These are phyloP conservation scores for Raphicerus campestris DNA, from an alignment of 2,113 vertebrate species.

Conservation along the genomic window DNA sequence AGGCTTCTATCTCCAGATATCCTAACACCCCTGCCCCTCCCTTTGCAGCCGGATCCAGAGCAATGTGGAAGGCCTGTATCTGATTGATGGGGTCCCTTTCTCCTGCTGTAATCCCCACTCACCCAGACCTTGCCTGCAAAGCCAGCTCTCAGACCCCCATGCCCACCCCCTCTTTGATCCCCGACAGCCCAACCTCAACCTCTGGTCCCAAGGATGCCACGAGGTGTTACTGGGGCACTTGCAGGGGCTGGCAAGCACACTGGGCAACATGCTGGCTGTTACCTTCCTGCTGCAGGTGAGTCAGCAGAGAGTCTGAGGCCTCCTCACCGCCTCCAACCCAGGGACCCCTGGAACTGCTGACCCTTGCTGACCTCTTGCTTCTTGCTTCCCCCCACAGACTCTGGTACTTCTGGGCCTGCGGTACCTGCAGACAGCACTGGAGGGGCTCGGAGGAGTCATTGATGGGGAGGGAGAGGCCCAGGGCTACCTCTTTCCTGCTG, in stretches of 20 bases:
- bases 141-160: slow-evolving; percentile 51
- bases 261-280: slow-evolving; percentile 35
- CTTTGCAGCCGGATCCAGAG: slow-evolving; percentile 67
- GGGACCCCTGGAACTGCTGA: neutral
- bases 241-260: neutral
- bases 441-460: slow-evolving; percentile 81
- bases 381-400: slow-evolving; percentile 72
- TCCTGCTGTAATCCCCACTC: slow-evolving; percentile 73
- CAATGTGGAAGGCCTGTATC: slow-evolving; percentile 67
- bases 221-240: slow-evolving; percentile 47
- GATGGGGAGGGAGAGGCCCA: slow-evolving; percentile 84
- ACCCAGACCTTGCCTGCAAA: slow-evolving; percentile 71
- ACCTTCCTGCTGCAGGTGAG: slow-evolving; percentile 70
- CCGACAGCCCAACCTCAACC: slow-evolving; percentile 64
- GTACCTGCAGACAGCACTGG: slow-evolving; percentile 87
- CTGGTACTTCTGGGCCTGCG: slow-evolving; percentile 84
- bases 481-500: slow-evolving; percentile 86
- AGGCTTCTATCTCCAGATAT: neutral
- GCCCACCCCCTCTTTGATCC: slow-evolving; percentile 59
- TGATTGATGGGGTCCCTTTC: slow-evolving; percentile 68
- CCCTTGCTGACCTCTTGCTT: neutral
- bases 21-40: neutral
- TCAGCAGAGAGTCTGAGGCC: neutral
- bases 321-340: neutral
- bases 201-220: slow-evolving; percentile 66